Evolutionary conservation across 2,888 invertebrate species (phyloP).

Genomic region (Microctonus aethiopoides): DNA sequence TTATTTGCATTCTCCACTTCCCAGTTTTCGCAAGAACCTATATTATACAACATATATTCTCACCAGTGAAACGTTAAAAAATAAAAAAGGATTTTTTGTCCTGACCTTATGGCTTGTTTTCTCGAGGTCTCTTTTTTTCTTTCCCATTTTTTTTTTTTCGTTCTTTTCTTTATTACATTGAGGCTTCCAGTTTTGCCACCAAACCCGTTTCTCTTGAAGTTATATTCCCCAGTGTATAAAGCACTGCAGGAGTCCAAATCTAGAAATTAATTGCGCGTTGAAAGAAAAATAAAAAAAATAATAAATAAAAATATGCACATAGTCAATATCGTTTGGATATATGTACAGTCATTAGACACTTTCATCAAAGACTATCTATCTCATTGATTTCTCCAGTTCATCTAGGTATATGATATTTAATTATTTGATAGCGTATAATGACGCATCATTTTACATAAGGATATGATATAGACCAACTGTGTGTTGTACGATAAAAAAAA

Average conservation of each 20-base stretch:
- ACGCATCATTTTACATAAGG: constrained; percentile 1
- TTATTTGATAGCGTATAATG: neutral
- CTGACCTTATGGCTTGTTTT: neutral
- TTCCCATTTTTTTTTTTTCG: neutral
- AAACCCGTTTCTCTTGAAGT: constrained; percentile 10
- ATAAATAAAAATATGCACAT: neutral
- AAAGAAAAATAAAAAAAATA: neutral
- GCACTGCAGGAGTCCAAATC: neutral
- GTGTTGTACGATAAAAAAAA: neutral
- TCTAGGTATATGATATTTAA: neutral
- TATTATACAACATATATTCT: neutral
- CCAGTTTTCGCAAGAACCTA: neutral
- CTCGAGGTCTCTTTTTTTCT: neutral
- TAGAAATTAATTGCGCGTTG: neutral
- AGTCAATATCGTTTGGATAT: too few relatives aligned
- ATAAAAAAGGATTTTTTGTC: constrained; percentile 8
- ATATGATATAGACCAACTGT: neutral
- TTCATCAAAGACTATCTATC: neutral
- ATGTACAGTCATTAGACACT: neutral
- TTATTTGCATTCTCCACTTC: constrained; percentile 10
- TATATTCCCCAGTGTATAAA: neutral
- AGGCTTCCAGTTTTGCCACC: constrained; percentile 12
- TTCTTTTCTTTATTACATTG: neutral
- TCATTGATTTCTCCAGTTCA: neutral
- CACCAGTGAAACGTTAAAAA: neutral